phyloP scores from a whole-genome alignment of 2,888 invertebrate genomes.

The Zygothrica quintamaculata region DNA sequence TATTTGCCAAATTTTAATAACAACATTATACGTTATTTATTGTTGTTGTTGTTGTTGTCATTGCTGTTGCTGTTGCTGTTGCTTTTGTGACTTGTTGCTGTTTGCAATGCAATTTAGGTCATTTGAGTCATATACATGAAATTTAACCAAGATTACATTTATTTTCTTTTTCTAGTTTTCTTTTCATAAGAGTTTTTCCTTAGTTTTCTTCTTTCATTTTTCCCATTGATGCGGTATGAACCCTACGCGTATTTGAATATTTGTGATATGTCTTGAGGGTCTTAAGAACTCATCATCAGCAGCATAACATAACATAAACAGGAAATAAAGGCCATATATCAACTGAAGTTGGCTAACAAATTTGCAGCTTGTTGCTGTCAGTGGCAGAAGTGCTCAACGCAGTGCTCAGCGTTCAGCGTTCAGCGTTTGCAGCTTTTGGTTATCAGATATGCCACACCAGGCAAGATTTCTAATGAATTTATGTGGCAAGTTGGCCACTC shows the following conservation, averaged over 20 bases:
- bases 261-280: slow-evolving; percentile 13
- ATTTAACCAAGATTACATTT: slow-evolving; percentile 38
- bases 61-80: too few species aligned
- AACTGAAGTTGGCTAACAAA: slow-evolving; percentile 55
- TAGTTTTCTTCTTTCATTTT: too few species aligned
- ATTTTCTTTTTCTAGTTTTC: too few species aligned
- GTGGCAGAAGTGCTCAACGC: slow-evolving; percentile 24
- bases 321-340: slow-evolving; percentile 74
- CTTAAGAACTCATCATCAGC: slow-evolving; percentile 52
- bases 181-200: too few species aligned
- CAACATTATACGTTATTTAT: slow-evolving; percentile 53
- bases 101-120: slow-evolving; percentile 81
- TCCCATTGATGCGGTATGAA: slow-evolving; percentile 39
- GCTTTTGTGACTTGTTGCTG: too few species aligned
- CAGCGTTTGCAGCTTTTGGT: slow-evolving; percentile 37
- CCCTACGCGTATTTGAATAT: slow-evolving; percentile 4
- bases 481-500: slow-evolving; percentile 63
- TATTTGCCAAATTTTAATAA: slow-evolving; percentile 78
- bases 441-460: slow-evolving; percentile 72
- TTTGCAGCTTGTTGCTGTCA: slow-evolving; percentile 74
- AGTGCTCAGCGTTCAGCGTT: slow-evolving; percentile 21
- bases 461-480: slow-evolving; percentile 66
- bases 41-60: slow-evolving; percentile 30
- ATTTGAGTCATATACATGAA: slow-evolving; percentile 75
- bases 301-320: slow-evolving; percentile 49